Base-by-base conservation (phyloP, 2,797 vertebrate genomes). In the Salmo trutta region DNA sequence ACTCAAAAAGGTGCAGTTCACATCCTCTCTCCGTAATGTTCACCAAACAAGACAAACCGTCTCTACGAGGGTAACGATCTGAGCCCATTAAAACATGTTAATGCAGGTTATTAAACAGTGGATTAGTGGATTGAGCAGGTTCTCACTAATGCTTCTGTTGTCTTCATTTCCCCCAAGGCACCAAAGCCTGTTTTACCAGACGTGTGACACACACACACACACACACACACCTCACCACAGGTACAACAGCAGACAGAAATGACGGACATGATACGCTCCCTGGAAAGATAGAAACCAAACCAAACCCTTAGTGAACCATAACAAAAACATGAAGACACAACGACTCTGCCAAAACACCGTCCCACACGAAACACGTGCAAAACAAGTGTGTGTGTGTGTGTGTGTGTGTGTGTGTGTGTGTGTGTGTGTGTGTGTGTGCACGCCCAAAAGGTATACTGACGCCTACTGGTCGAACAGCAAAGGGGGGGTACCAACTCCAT, bases 231-330 rank as follows among this genome's bases (percentile, higher is more conserved):
- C 7, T 27, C 90, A 91, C 92, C 33, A 36, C 33, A 36, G 1
- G 1, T 1, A 36, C 33, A 36, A 21, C 92, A 88, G 88, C 88
- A 92, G 91, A 91, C 91, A 90, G 90, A 90, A 88, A 87, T 92
- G 90, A 91, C 91, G 90, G 90, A 90, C 88, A 86, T 92, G 6
- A 36, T 56, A 17, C n/a, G 7, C 56, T 59, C 56, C n/a, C n/a
- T 59, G 5, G 7, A 59, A 21, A 7, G 56, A n/a, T 3, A 21
- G n/a, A 7, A 21, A 59, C 56, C 5, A 56, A 56, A 56, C 54
- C 54, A 59, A 59, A 59, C 19, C 91, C 91, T 89, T 88, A 75
- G 33, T 36, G 33, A 36, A 36, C 33, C 33, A 36, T 36, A 36
- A 33, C 33, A 33, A 33, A 33, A 52, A 86, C 24, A 66, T 12